Base-by-base conservation (phyloP, 2,113 vertebrate species). In the Marmota monax region DNA sequence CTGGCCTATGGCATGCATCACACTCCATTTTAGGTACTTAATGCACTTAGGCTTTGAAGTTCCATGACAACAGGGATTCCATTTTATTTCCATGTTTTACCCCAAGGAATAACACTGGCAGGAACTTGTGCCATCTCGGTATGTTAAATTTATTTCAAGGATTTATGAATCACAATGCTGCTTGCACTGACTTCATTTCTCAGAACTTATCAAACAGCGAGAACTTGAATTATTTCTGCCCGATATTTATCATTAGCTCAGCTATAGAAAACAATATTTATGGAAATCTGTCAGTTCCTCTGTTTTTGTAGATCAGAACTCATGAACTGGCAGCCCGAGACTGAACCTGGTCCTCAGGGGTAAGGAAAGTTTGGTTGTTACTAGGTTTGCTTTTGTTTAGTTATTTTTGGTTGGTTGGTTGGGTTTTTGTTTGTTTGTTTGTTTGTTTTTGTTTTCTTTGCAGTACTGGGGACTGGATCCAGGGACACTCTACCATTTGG, bases 251-350 rank as follows among this genome's bases (percentile, higher is more conserved):
- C 63, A 45, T n/a, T 42, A 82, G 12, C 14, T 78, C 53, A 67
- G 80, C 29, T 45, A 20, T 39, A 84, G 79, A 77, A 86, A 88
- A 61, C 42, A 82, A 3, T 72, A 63, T 63, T 96, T 86, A 86
- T n/a, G 25, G n/a, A 72, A 48, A 48, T 13, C 53, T 63, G 34
- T 82, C 69, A 69, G 5, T 32, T 3, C 61, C 76, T 45, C 94
- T 76, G 37, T 61, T 89, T 96, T 82, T 76, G 42, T 65, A 82
- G 11, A 56, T 72, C 45, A 83, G 69, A 96, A 89, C 25, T 83
- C 69, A 51, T 11, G 48, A 86, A 86, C 34, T 67, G 32, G 56
- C 32, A 58, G 34, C 34, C 65, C 56, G 12, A 87, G 76, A 5
- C 29, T 70, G 48, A 77, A 22, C 9, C 2, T 77, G 18, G 25